These are phyloP conservation scores for Ictalurus punctatus DNA, from an alignment of 2,113 vertebrate species.

Conservation along the genomic window DNA sequence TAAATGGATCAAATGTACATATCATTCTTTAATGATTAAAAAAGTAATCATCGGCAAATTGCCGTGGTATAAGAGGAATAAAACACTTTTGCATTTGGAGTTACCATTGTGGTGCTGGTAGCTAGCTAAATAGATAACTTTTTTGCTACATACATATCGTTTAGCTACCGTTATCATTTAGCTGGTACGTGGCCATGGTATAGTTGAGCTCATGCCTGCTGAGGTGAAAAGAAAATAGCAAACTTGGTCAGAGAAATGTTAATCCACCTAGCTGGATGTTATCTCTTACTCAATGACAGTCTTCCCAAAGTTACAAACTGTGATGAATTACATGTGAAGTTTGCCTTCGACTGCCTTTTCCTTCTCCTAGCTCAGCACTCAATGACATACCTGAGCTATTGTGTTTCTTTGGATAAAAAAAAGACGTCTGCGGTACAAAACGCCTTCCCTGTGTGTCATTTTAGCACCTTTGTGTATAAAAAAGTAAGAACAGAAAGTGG, in stretches of 20 bases:
- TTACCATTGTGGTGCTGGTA: background rate
- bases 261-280: background rate
- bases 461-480: slow-evolving; percentile 39
- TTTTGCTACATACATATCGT: background rate
- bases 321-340: background rate
- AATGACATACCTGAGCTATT: background rate
- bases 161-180: background rate
- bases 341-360: background rate
- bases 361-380: background rate
- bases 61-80: background rate
- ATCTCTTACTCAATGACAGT: background rate
- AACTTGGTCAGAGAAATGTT: background rate
- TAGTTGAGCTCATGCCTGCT: background rate
- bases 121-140: background rate
- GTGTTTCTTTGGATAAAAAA: background rate
- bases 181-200: background rate
- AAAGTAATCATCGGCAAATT: background rate
- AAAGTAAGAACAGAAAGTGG: slow-evolving; percentile 26
- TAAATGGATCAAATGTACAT: background rate
- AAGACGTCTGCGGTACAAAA: slow-evolving; percentile 4
- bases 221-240: background rate
- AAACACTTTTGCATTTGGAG: background rate
- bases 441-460: slow-evolving; percentile 19
- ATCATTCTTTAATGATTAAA: background rate
- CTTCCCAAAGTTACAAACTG: background rate